Percentiles rank a stretch among this genome's conserved stretches.
Conservation (phyloP, 2,888 invertebrate genomes). For the Dryomyza anilis region DNA sequence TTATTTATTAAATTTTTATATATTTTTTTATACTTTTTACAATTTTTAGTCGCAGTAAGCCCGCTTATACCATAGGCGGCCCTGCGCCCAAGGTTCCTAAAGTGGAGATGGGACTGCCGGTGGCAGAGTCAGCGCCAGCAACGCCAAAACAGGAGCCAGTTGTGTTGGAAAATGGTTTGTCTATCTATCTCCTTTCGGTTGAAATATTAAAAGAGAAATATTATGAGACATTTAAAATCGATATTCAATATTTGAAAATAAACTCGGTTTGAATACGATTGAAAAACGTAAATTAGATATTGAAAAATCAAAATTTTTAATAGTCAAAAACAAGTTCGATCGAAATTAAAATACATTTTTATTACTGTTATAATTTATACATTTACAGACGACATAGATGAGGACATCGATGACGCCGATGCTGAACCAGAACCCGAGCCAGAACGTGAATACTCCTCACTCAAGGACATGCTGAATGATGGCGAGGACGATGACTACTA, state of each 20-base stretch:
- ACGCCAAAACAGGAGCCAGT: slow-evolving; percentile 40
- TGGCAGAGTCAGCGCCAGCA: slow-evolving; percentile 36
- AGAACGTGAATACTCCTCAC: slow-evolving; percentile 62
- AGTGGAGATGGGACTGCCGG: slow-evolving; percentile 49
- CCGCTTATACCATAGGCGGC: slow-evolving; percentile 47
- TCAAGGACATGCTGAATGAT: slow-evolving; percentile 68
- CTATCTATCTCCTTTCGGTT: neutral
- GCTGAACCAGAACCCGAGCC: slow-evolving; percentile 58
- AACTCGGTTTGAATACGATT: too few species aligned
- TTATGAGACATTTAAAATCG: too few species aligned
- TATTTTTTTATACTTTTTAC: slow-evolving; percentile 4
- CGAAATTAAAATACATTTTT: too few species aligned
- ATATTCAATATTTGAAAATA: neutral
- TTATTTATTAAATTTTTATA: neutral
- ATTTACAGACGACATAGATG: slow-evolving; percentile 49
- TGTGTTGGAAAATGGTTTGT: slow-evolving; percentile 47
- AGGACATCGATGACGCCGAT: slow-evolving; percentile 54
- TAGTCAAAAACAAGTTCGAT: too few species aligned
- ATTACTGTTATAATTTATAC: too few species aligned
- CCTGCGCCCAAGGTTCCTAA: slow-evolving; percentile 49
- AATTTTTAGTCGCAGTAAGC: slow-evolving; percentile 43
- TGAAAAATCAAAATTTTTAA: too few species aligned
- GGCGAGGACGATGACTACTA: slow-evolving; percentile 71
- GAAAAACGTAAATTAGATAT: too few species aligned
- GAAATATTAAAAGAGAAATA: too few species aligned